Evolutionary conservation across 35 echinoderm and acorn worm species (phyloP), one percentile per base, ranked within the genome.

Genomic region (Apostichopus japonicus): DNA sequence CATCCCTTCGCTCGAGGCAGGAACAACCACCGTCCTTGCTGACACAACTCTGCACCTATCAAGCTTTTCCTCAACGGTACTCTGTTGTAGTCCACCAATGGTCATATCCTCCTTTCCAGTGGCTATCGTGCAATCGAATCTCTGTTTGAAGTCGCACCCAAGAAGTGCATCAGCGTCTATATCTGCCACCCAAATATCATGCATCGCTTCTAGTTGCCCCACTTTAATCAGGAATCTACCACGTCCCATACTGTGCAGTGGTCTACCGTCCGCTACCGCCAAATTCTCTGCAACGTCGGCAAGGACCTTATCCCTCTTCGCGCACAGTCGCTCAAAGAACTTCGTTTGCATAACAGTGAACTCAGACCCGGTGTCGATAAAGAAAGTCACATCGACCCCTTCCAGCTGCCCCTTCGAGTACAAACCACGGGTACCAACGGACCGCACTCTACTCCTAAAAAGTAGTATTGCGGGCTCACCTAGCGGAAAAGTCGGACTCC

Each of bases 171-270:
- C 56, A 57, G 56, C 56, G 56, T 57, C 56, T 5, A 59, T 58
- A 24, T 87, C 53, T 11, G 54, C 54, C 6, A 87, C 84, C 87
- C 87, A 90, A 11, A 90, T 90, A 16, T 90, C 88, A 75, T 90
- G 56, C 56, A 9, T 57, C 56, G 9, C 56, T 57, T 57, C 56
- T 5, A 57, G 56, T 57, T 57, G 5, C 5, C 67, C 67, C 14
- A 90, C 23, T 21, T 90, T 55, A 4, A 90, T 14, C 15, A 15
- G 88, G 24, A 90, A 90, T 8, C 11, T 55, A 16, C 67, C 67
- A 51, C 88, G 70, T 8, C 88, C 67, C 51, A 21, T 17, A 33
- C 10, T 15, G 6, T 65, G 6, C 24, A 90, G 55, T 55, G 88
- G 88, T 77, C 73, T 90, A 23, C 88, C 87, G 53, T 90, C 59